Evolutionary conservation across 35 echinoderm and acorn worm genomes (phyloP), one percentile per base, ranked within the genome.

Genomic region (Lytechinus variegatus): DNA sequence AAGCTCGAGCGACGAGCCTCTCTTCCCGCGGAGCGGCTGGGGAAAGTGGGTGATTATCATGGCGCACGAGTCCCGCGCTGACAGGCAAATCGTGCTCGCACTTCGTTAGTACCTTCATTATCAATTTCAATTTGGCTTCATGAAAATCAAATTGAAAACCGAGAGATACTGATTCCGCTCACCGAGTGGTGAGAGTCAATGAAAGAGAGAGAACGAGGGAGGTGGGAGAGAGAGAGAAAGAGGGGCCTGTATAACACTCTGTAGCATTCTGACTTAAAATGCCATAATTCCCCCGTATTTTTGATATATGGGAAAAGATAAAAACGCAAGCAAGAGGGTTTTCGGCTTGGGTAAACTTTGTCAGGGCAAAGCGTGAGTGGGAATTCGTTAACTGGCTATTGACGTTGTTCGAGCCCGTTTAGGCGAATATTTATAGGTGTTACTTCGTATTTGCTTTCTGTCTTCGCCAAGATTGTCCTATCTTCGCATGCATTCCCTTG

Each of bases 91-190:
- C 88, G 88, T 90, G 88, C 28, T 54, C 88, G 29, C 88, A 90
- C 28, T 90, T 27, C 88, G 88, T 90, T 90, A 90, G 88, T 90
- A 90, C 29, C 88, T 27, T 90, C 88, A 90, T 90, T 90, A 90
- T 90, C 88, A 90, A 90, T 90, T 90, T 90, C 88, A 90, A 90
- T 90, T 90, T 54, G 52, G 28, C 88, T 90, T 90, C 88, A 90
- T 90, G 88, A 90, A 90, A 90, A 90, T 90, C 88, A 90, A 90
- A 90, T 90, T 90, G 88, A 44, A 90, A 90, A 90, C 88, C 52
- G 88, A 90, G 88, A 44, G 88, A 90, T 90, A 90, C 88, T 90
- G 11, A 44, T 27, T 44, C 52, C 88, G 29, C 88, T 79, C 66
- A 6, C 66, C 66, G 66, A 79, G 66, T 79, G 66, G 66, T 24